phyloP scores from a whole-genome alignment of 2,797 vertebrate genomes.

The Anas capensis region DNA sequence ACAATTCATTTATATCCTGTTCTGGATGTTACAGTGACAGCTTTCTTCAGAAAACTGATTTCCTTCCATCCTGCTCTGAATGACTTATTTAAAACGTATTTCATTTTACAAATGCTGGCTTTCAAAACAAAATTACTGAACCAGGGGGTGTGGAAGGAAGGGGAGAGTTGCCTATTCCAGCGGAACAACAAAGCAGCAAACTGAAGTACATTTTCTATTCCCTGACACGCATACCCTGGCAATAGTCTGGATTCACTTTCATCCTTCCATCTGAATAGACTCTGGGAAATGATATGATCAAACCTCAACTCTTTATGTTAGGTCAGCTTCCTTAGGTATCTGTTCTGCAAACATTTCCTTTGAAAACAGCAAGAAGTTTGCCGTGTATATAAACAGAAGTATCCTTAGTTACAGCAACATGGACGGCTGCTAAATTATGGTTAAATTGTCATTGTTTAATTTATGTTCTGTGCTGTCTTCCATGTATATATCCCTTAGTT shows the following conservation, averaged over 20 bases:
- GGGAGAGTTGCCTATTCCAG: not conserved
- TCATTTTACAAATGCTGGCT: not conserved
- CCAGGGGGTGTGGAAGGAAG: not conserved
- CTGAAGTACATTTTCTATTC: not conserved
- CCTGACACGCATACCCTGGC: not conserved
- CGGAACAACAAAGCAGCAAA: not conserved
- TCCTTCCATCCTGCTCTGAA: not conserved
- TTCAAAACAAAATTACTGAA: not conserved
- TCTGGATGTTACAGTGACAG: not conserved
- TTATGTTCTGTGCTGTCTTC: conserved; percentile 25
- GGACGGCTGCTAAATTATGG: not conserved
- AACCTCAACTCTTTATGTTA: not conserved
- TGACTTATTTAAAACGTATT: not conserved
- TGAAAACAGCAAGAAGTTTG: conserved; percentile 33
- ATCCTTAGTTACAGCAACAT: not conserved
- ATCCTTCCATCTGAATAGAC: not conserved
- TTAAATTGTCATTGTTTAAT: conserved; percentile 62
- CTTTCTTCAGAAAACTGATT: not conserved
- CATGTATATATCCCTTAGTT: conserved; percentile 40
- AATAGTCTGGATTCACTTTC: not conserved
- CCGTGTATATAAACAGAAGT: conserved; percentile 30
- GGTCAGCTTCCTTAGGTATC: conserved; percentile 12
- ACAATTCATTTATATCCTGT: not conserved
- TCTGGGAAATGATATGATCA: not conserved
- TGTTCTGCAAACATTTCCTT: conserved; percentile 36